Base-by-base conservation (phyloP, 2,888 invertebrate species). In the Noctua janthina region DNA sequence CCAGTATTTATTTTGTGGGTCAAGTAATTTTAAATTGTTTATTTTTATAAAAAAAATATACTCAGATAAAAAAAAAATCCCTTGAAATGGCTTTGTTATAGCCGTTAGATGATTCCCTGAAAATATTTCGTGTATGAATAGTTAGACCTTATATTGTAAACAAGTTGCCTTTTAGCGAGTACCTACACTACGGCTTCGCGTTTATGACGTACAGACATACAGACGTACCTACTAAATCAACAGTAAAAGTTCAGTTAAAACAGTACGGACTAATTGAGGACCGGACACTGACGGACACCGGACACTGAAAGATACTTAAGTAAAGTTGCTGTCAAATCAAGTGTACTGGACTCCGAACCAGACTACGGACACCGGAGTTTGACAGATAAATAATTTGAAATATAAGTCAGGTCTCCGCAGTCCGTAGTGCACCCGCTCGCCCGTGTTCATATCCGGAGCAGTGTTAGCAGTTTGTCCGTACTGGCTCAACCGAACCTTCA, bases 111-210 rank as follows among this genome's bases (percentile, higher is more conserved):
- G n/a, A n/a, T n/a, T n/a, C n/a, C n/a, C n/a, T n/a, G n/a, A n/a
- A n/a, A n/a, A n/a, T n/a, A n/a, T n/a, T n/a, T n/a, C n/a, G n/a
- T n/a, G n/a, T n/a, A n/a, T n/a, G n/a, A n/a, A n/a, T n/a, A n/a
- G n/a, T n/a, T n/a, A n/a, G n/a, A n/a, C n/a, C n/a, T n/a, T n/a
- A n/a, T n/a, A 87, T 87, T 88, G 84, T 88, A 87, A 92, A 93
- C 92, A 90, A 92, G 93, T 93, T 94, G 94, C 94, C 94, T 94
- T 94, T 92, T 93, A 94, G 94, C 91, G 83, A 91, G 91, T 93
- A 89, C 90, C 81, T 88, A 93, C 91, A 91, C 91, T 89, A 88
- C 90, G 90, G 93, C 93, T 93, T 92, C 81, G 88, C 88, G 79
- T 82, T 77, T 73, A 69, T 83, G 88, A 74, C 74, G 83, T 85